A percentile compares a stretch with the other conserved stretches of the same genome.
These are phyloP conservation scores for Chymomyza fuscimana DNA, from an alignment of 2,888 invertebrate genomes.

Conservation along the genomic window DNA sequence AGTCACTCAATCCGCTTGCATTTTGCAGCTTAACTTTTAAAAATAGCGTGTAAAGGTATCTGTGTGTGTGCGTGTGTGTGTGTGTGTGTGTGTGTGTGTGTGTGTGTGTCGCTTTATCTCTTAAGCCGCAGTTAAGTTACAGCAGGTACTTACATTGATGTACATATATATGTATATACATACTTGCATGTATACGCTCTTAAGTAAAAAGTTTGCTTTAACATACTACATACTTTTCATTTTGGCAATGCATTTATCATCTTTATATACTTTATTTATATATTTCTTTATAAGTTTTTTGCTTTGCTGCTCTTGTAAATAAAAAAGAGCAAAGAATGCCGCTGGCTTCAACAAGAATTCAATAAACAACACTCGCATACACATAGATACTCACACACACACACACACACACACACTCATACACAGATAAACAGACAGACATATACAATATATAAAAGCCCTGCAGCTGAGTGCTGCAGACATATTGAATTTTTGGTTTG, in stretches of 20 bases:
- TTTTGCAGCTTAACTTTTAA: background rate
- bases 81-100: background rate
- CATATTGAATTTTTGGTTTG: conserved; percentile 7
- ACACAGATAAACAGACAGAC: background rate
- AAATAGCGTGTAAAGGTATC: background rate
- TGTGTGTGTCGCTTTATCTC: background rate
- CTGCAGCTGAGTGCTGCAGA: conserved; percentile 3
- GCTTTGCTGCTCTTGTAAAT: conserved; percentile 2
- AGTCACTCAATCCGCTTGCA: background rate
- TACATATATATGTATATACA: too few relatives aligned
- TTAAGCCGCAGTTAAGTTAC: background rate
- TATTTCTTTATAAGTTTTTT: background rate
- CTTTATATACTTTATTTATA: background rate
- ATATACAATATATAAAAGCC: background rate
- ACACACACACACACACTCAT: background rate
- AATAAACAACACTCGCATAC: conserved; percentile 36
- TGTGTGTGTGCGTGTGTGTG: background rate
- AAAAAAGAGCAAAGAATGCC: conserved; percentile 14
- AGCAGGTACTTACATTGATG: background rate
- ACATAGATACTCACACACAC: background rate
- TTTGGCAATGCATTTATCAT: conserved; percentile 20
- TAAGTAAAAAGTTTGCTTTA: conserved; percentile 8
- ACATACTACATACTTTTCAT: background rate
- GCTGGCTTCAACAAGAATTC: conserved; percentile 32
- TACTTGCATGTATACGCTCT: background rate